Evolutionary conservation across 2,797 vertebrate species (phyloP), one percentile per base, ranked within the genome.

Genomic region (Artibeus lituratus): DNA sequence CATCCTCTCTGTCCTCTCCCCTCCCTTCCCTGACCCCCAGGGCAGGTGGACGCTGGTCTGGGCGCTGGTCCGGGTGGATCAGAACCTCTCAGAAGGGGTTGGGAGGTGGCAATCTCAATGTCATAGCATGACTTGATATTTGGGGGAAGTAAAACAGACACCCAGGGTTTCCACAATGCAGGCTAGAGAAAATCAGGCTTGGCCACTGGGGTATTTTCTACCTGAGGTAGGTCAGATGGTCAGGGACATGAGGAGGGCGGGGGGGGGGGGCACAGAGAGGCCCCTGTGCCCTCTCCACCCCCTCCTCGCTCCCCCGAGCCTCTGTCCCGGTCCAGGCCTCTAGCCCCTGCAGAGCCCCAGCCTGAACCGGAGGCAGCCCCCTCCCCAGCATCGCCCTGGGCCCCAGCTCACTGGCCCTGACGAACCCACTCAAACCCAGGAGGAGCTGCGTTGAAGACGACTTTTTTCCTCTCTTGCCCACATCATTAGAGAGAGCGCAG

Each of bases 401-500:
- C 51, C 35, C 7, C 12, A 69, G 84, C n/a, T 91, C 32, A 12
- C 89, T 78, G 47, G 62, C 24, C 44, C 91, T 47, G 10, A 0
- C 37, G 87, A 88, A 12, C 24, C 67, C 2, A 53, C 78, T 88
- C 10, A 83, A 92, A 53, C 35, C 59, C 0, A 0, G 85, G n/a
- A 59, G 57, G 73, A 87, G 69, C 59, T 59, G 55, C 76, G 18
- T 24, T n/a, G 26, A 1, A 1, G 47, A 73, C 87, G 24, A 3
- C 16, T 19, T 67, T 67, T 15, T 32, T 59, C 73, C 73, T 81
- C n/a, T 22, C 44, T 35, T 49, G 69, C 80, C n/a, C n/a, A 22
- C 73, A 15, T 86, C 85, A 10, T 94, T 80, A 94, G 92, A 51
- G 89, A 88, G 91, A 84, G 9, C 21, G n/a, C 76, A 72, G 53